A percentile compares a stretch with the other conserved stretches of the same genome.
Evolutionary conservation across 2,113 vertebrate genomes (phyloP).

Genomic region (Gila orcuttii): DNA sequence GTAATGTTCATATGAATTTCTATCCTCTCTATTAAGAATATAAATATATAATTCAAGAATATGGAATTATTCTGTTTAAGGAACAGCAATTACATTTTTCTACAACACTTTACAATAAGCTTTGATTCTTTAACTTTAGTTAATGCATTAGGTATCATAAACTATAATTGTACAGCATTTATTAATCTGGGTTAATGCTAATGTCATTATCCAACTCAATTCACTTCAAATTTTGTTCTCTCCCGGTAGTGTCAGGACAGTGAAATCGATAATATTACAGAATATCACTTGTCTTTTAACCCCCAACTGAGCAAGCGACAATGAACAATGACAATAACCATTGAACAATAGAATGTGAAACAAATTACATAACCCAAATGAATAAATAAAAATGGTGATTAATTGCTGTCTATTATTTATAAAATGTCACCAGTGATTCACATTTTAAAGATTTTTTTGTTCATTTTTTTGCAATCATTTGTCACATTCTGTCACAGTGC

Average conservation of each 20-base stretch:
- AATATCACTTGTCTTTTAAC: background rate
- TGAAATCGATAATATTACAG: background rate
- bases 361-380: background rate
- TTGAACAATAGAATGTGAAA: background rate
- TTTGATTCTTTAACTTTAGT: no score
- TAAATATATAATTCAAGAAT: no score
- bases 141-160: no score
- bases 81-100: background rate
- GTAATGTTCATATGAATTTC: constrained; percentile 9
- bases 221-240: background rate
- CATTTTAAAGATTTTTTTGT: background rate
- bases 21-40: background rate
- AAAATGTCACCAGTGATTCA: background rate
- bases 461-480: constrained; percentile 20
- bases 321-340: background rate
- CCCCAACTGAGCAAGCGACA: background rate
- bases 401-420: background rate
- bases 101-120: background rate
- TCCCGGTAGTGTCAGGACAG: background rate
- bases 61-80: no score
- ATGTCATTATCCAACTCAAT: background rate
- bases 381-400: background rate
- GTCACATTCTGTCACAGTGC: constrained; percentile 17
- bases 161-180: background rate
- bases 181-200: background rate